These are phyloP conservation scores for Catonia carolina DNA, from an alignment of 2,888 invertebrate species.

Conservation along the genomic window DNA sequence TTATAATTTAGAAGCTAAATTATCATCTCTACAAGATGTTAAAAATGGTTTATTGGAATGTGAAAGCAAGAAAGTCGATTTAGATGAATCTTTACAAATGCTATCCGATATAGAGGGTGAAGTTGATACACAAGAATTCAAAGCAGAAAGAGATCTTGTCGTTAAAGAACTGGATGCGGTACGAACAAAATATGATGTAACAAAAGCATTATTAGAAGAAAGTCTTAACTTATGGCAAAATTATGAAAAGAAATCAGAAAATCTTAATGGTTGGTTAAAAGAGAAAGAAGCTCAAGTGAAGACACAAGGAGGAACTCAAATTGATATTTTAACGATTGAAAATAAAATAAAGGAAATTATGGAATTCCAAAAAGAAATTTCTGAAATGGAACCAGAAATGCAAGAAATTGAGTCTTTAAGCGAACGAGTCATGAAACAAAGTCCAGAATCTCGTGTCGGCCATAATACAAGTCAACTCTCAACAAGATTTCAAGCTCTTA, in stretches of 20 bases:
- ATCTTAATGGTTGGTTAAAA: constrained; percentile 67
- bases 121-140: constrained; percentile 59
- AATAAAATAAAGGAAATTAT: constrained; percentile 61
- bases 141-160: constrained; percentile 61
- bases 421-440: constrained; percentile 63
- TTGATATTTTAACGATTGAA: constrained; percentile 61
- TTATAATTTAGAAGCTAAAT: constrained; percentile 87
- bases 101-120: constrained; percentile 66
- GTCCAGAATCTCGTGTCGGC: constrained; percentile 74
- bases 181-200: constrained; percentile 55
- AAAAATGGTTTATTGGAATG: constrained; percentile 66
- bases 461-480: constrained; percentile 74
- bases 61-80: constrained; percentile 56
- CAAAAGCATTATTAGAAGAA: constrained; percentile 56
- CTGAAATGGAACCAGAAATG: constrained; percentile 58
- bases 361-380: constrained; percentile 56
- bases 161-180: constrained; percentile 64
- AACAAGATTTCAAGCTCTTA: constrained; percentile 65
- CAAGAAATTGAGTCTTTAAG: constrained; percentile 60
- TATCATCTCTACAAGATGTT: constrained; percentile 69
- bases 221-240: constrained; percentile 71
- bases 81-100: constrained; percentile 63
- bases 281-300: constrained; percentile 67
- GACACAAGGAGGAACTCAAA: constrained; percentile 62
- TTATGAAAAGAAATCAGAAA: constrained; percentile 71